Base-by-base conservation (phyloP, 2,888 invertebrate species). In the Lasioglossum figueresi region DNA sequence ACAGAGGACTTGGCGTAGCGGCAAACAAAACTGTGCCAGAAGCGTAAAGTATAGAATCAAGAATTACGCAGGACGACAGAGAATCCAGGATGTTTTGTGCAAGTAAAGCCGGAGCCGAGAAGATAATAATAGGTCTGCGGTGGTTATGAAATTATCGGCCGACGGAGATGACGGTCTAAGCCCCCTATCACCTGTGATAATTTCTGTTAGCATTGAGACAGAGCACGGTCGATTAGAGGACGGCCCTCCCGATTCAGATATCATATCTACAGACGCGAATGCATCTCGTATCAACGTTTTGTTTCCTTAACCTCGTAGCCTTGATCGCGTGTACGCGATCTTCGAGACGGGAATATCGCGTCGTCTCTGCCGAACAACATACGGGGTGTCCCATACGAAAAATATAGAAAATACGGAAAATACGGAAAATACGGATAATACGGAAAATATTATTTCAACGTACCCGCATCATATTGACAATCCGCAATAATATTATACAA, bases 141-240 rank as follows among this genome's bases (percentile, higher is more conserved):
- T 27, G 77, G 81, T 88, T 89, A 91, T 85, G 86, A 87, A 87
- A 89, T 85, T 84, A 85, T 88, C 88, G 82, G 83, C 59, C 77
- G n/a, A 40, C 74, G 78, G 77, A 85, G 87, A 90, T 86, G 82
- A 83, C 87, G 75, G n/a, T 43, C 78, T 88, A 85, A 90, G 88
- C 84, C 63, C 72, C 82, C 66, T 91, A 92, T 93, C 91, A 91
- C 87, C 91, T 90, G 93, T 84, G 93, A 94, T 93, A 92, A 93
- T 93, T 91, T 91, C 70, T 88, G 89, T 91, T 93, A 93, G 92
- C 93, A 92, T 93, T 93, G 92, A 91, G 91, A 92, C 85, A 79
- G 89, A 85, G 86, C 83, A 88, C 91, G 92, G 92, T 91, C 93
- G 91, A 87, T 85, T 91, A 92, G 92, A 93, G 93, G 93, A 91